Percentiles rank a stretch among this genome's conserved stretches.
Conservation (phyloP, 2,113 vertebrate species). For the Ammospiza nelsoni region DNA sequence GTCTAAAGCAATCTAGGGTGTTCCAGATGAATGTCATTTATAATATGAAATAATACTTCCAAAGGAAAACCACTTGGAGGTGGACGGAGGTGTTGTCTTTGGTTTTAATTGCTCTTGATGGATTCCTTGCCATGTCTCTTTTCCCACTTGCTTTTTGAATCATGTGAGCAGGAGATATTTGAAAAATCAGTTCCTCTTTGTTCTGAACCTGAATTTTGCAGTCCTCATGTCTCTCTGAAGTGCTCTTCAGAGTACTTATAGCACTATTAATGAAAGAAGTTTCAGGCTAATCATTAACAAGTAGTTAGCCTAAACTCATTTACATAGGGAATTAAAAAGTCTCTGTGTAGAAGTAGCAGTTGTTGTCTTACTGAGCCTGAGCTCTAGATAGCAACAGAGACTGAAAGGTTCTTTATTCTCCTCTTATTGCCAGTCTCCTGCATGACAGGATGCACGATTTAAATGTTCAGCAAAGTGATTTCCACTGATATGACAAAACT, state of each 20-base stretch:
- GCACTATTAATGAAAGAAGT: not conserved
- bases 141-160: not conserved
- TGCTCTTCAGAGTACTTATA: not conserved
- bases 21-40: not conserved
- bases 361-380: not conserved
- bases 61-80: not conserved
- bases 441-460: not conserved
- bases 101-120: not conserved
- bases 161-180: not conserved
- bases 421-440: slow-evolving; percentile 14
- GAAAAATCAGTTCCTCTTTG: not conserved
- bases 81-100: not conserved
- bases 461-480: slow-evolving; percentile 51
- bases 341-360: not conserved
- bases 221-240: not conserved
- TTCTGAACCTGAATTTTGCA: not conserved
- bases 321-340: not conserved
- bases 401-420: slow-evolving; percentile 25
- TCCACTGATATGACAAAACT: slow-evolving; percentile 43
- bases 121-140: not conserved
- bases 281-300: slow-evolving; percentile 17
- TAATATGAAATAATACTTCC: not conserved
- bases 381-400: not conserved
- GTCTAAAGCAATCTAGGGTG: not conserved
- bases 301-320: not conserved